phyloP scores from a whole-genome alignment of 2,113 vertebrate genomes.

The Dissostichus mawsoni region DNA sequence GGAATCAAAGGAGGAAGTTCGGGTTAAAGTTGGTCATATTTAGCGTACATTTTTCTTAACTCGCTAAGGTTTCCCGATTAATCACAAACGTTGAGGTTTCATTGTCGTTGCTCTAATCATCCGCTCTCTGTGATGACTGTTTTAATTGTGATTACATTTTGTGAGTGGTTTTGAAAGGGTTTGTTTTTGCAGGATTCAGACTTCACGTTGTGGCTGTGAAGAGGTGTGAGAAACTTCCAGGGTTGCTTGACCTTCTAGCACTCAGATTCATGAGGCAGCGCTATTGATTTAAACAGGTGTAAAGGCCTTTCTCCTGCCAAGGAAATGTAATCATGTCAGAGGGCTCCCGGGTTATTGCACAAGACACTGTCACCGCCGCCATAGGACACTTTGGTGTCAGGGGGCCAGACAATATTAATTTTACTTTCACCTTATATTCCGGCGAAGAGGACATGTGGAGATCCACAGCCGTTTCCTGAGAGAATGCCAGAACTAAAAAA shows the following conservation, averaged over 20 bases:
- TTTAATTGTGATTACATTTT: background rate
- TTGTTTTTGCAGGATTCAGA: slow-evolving; percentile 25
- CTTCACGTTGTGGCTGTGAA: slow-evolving; percentile 47
- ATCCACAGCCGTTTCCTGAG: slow-evolving; percentile 9
- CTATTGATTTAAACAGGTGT: slow-evolving; percentile 84
- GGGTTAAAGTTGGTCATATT: too few relatives aligned
- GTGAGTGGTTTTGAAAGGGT: background rate
- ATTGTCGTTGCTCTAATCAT: too few relatives aligned
- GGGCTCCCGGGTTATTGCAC: slow-evolving; percentile 63
- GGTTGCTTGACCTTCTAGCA: slow-evolving; percentile 66
- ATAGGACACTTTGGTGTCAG: slow-evolving; percentile 57
- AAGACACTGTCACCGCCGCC: slow-evolving; percentile 52
- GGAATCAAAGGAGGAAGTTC: too few relatives aligned
- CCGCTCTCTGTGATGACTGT: too few relatives aligned
- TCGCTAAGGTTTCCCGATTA: too few relatives aligned
- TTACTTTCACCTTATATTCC: slow-evolving; percentile 41
- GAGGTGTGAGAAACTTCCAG: slow-evolving; percentile 50
- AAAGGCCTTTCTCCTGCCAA: slow-evolving; percentile 62
- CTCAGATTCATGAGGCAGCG: slow-evolving; percentile 78
- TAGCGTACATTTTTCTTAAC: too few relatives aligned
- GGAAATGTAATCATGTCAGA: slow-evolving; percentile 79
- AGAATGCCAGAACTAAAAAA: slow-evolving; percentile 9
- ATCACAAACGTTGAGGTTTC: too few relatives aligned
- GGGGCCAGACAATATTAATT: slow-evolving; percentile 59
- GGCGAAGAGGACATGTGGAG: background rate